Base-by-base conservation (phyloP, 2,113 vertebrate species). In the Formicarius rufipectus region DNA sequence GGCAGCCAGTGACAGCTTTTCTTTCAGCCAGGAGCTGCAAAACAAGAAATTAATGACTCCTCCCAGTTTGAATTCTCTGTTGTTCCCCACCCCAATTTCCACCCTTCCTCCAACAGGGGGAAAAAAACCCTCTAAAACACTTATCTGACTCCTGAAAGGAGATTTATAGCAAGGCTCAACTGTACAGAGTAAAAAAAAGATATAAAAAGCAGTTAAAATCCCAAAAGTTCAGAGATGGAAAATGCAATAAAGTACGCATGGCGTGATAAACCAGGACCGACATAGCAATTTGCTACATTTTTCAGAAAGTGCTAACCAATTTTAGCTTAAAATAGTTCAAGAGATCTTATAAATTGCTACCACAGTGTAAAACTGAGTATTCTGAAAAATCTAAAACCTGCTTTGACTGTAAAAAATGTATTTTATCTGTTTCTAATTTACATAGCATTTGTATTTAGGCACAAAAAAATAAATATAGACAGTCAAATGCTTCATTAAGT, bases 381-480 rank as follows among this genome's bases (percentile, higher is more conserved):
- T 84, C 6, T 71, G 59, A 87, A 89, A 94, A 93, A 90, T 59
- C 56, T 95, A 80, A 95, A 96, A 96, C 90, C 93, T 83, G 92
- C 68, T 74, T 81, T 90, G 84, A 82, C 82, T 92, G 92, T 96
- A 96, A 84, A 93, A 96, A 96, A 96, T 12, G 59, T 77, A 85
- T 68, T 80, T 24, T 81, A 82, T 89, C 39, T 68, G 76, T 87
- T 85, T 89, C 84, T 87, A 62, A 90, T 94, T 75, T 94, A 97
- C 92, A 96, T 5, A 94, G 71, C 23, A 84, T 73, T 87, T 91
- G 79, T 55, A 84, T 89, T 96, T 91, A 97, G 90, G 93, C 89
- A 96, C 90, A 93, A 60, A 92, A 87, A 93, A 96, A 97, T 96
- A 96, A 96, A 96, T 96, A 95, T 7, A 83, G 68, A 66, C 83